Evolutionary conservation across 2,888 invertebrate genomes (phyloP), one percentile per base, ranked within the genome.

Genomic region (Encarsia formosa): DNA sequence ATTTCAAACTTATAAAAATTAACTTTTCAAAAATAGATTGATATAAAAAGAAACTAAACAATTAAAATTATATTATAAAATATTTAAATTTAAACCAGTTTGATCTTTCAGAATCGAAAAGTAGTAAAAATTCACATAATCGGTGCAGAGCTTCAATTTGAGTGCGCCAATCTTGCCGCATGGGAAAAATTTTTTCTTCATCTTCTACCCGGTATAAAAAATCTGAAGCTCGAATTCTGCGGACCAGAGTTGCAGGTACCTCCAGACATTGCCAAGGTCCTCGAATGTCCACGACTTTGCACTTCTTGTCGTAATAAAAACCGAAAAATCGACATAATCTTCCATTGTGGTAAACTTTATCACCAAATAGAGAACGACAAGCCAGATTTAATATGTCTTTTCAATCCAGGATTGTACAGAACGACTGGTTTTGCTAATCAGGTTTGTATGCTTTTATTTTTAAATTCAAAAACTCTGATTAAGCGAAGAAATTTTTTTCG

Each of bases 101-200:
- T 13, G 6, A 29, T 22, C 31, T 24, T 41, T 11, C 35, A 55
- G 55, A 49, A 34, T 1, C 42, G 35, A 5, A 48, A 50, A 23
- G 8, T 18, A 1, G 11, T 56, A 2, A 50, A 37, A 3, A 48
- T 85, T 32, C 82, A 84, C 68, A 68, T 82, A 19, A 76, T 82
- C 22, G 85, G 86, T 0, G 85, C 86, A 0, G 87, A 88, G 67
- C 76, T 86, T 22, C 84, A 86, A 51, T 87, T 85, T 61, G 87
- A 88, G 70, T 84, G 84, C 0, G 82, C 83, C 56, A 78, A 80
- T 13, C 71, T 86, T 3, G 78, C 79, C 46, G 85, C 85, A 52
- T 88, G 87, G 87, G 87, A 87, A 63, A 76, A 80, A 34, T 81
- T 86, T 65, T 81, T 87, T 56, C 67, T 87, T 0, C 87, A 87